Evolutionary conservation across 2,113 vertebrate genomes (phyloP).

Genomic region (Toxotes jaculatrix): DNA sequence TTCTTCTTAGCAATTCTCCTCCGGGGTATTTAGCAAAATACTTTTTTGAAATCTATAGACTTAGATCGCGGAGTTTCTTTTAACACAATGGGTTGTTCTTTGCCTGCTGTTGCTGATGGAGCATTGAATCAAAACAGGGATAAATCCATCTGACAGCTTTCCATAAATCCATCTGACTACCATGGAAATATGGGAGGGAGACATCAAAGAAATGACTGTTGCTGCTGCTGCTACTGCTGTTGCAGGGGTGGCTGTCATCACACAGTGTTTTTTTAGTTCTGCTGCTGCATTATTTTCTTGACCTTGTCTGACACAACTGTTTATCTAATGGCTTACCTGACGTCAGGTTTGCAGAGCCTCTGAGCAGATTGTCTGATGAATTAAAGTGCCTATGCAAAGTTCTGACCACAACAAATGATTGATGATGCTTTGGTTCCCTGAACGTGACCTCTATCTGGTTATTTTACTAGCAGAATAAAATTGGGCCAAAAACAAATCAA

Average conservation of each 20-base stretch:
- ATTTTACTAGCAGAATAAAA: neutral
- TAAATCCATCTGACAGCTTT: conserved; percentile 25
- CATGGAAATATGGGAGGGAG: conserved; percentile 16
- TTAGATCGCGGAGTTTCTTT: neutral
- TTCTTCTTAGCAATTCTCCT: neutral
- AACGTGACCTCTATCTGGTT: neutral
- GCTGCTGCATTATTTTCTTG: conserved; percentile 7
- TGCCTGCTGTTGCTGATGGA: neutral
- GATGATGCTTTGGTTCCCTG: neutral
- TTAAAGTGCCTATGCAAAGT: neutral
- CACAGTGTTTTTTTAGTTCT: neutral
- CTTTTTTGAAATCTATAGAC: neutral
- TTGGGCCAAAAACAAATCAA: neutral
- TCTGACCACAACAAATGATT: neutral
- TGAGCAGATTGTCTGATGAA: neutral
- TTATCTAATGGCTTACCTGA: conserved; percentile 5
- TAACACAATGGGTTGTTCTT: neutral
- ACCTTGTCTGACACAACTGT: neutral
- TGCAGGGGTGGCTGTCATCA: conserved; percentile 32
- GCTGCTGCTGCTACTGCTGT: too few relatives aligned
- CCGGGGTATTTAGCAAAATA: neutral
- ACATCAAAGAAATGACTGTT: conserved; percentile 29
- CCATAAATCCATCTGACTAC: conserved; percentile 26
- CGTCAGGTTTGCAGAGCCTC: conserved; percentile 1
- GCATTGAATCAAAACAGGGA: conserved; percentile 9